Conservation (phyloP, 2,888 invertebrate genomes). For the Aphidius colemani region DNA sequence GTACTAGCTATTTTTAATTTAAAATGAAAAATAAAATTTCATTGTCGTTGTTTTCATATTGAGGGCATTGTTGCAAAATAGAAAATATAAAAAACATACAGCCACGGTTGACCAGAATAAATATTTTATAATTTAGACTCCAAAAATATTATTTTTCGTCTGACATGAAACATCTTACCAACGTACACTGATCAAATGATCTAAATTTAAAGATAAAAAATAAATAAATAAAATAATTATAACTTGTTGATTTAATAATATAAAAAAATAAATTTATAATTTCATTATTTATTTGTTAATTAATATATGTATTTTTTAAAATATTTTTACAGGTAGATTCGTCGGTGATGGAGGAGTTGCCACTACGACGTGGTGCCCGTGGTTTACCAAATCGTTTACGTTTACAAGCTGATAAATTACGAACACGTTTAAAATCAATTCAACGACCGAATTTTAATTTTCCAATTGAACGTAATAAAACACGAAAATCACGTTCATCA, state of each 20-base stretch:
- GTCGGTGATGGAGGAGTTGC: conserved; percentile 66
- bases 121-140: conserved; percentile 25
- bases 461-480: conserved; percentile 50
- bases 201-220: no score
- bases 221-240: not conserved
- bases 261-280: no score
- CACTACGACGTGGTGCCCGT: conserved; percentile 44
- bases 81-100: not conserved
- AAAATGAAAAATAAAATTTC: not conserved
- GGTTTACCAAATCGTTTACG: conserved; percentile 66
- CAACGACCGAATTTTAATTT: conserved; percentile 65
- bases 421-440: conserved; percentile 69
- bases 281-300: not conserved
- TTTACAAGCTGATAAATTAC: conserved; percentile 74
- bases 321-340: conserved; percentile 63
- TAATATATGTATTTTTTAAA: not conserved
- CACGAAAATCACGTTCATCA: conserved; percentile 52
- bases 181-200: not conserved
- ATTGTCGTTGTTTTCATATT: not conserved
- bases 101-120: conserved; percentile 11
- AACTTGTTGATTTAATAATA: not conserved
- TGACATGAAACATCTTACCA: conserved; percentile 8
- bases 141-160: conserved; percentile 23
- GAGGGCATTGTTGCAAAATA: conserved; percentile 23
- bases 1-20: conserved; percentile 2